Evolutionary conservation across 2,113 vertebrate species (phyloP).

Genomic region (Vombatus ursinus): DNA sequence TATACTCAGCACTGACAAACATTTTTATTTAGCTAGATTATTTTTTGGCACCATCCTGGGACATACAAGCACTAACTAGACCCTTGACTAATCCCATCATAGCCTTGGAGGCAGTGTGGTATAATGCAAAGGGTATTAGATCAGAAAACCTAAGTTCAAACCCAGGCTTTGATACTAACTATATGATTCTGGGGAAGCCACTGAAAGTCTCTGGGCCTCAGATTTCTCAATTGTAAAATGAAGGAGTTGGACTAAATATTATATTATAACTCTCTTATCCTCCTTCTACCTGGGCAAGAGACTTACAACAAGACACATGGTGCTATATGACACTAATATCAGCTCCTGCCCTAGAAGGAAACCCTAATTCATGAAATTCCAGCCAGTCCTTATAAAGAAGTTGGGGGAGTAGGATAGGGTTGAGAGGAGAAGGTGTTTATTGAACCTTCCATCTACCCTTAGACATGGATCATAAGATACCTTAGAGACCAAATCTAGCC

Average conservation of each 20-base stretch:
- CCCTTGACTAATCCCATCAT: slow-evolving; percentile 58
- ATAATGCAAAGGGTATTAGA: not conserved
- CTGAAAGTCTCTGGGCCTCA: not conserved
- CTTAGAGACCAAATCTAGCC: not conserved
- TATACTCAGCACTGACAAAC: slow-evolving; percentile 72
- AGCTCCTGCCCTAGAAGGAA: not conserved
- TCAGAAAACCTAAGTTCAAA: not conserved
- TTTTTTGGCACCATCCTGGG: slow-evolving; percentile 51
- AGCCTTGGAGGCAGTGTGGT: slow-evolving; percentile 12
- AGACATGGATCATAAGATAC: not conserved
- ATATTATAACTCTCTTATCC: not conserved
- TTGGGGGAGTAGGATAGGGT: not conserved
- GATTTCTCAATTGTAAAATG: not conserved
- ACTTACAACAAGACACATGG: not conserved
- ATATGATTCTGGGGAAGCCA: not conserved
- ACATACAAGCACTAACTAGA: slow-evolving; percentile 15
- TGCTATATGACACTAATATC: not conserved
- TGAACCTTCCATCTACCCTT: not conserved
- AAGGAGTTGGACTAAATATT: not conserved
- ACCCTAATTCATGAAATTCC: not conserved
- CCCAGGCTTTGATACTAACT: not conserved
- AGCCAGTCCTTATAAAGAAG: not conserved
- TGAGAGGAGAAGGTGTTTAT: not conserved
- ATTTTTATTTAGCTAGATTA: slow-evolving; percentile 72
- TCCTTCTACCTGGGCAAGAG: not conserved